Evolutionary conservation across 2,113 vertebrate species (phyloP).

Genomic region (Macquaria australasica): DNA sequence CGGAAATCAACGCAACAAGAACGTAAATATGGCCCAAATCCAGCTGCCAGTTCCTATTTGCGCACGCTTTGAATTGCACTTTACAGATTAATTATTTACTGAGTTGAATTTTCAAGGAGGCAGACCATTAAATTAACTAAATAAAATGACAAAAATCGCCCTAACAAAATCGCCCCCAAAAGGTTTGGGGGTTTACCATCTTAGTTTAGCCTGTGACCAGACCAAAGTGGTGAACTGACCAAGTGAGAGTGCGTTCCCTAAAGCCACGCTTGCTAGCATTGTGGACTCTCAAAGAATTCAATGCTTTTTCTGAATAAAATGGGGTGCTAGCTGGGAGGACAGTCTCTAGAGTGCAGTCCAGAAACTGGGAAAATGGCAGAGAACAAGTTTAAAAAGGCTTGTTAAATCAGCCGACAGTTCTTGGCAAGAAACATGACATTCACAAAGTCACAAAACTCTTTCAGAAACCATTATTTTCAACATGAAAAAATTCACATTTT

Average conservation of each 20-base stretch:
- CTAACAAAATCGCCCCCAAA: too few species aligned
- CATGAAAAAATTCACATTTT: constrained; percentile 34
- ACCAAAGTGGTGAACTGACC: not conserved
- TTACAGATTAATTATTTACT: too few species aligned
- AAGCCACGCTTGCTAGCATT: not conserved
- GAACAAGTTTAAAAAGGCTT: not conserved
- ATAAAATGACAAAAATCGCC: too few species aligned
- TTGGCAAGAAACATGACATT: constrained; percentile 18
- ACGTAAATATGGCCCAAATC: too few species aligned
- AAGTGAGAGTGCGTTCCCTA: not conserved
- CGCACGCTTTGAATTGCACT: too few species aligned
- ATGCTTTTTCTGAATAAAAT: not conserved
- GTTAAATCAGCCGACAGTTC: constrained; percentile 13
- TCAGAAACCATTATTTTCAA: constrained; percentile 28
- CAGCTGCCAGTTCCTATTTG: too few species aligned
- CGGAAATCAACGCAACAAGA: too few species aligned
- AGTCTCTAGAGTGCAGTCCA: not conserved
- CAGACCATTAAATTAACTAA: too few species aligned
- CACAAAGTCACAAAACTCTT: constrained; percentile 34
- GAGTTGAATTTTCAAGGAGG: too few species aligned
- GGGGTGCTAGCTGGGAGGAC: not conserved
- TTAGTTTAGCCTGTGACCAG: too few species aligned
- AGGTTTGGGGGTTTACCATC: too few species aligned
- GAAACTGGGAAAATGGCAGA: not conserved
- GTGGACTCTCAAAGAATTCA: not conserved